These are phyloP conservation scores for Notolepis coatsorum DNA, from an alignment of 2,797 vertebrate species.

Conservation along the genomic window DNA sequence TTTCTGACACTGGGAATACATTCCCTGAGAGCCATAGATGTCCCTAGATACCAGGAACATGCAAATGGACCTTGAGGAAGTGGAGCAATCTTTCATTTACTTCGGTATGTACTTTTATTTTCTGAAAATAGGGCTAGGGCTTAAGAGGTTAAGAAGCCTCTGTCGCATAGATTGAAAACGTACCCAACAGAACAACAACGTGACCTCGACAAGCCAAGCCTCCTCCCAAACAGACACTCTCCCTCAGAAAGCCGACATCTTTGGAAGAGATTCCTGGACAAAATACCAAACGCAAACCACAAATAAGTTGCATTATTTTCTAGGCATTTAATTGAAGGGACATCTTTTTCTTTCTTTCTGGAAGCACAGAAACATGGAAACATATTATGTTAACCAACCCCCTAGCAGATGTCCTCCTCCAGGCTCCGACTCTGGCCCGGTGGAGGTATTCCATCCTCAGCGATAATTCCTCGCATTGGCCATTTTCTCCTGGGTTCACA, in stretches of 20 bases:
- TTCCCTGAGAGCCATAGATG: no score
- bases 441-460: constrained; percentile 46
- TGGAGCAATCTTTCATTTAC: no score
- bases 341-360: constrained; percentile 55
- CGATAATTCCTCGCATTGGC: constrained; percentile 44
- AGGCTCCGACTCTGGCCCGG: constrained; percentile 59
- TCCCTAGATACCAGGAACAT: no score
- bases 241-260: neutral
- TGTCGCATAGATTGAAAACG: no score
- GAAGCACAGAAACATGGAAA: constrained; percentile 59
- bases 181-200: neutral
- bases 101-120: no score
- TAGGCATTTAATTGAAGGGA: constrained; percentile 62
- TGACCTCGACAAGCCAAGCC: neutral
- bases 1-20: no score
- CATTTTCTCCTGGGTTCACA: constrained; percentile 26
- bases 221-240: neutral
- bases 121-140: no score
- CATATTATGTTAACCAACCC: constrained; percentile 76
- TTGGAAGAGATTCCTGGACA: constrained; percentile 1
- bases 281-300: neutral
- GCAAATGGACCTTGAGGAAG: no score
- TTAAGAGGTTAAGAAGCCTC: no score
- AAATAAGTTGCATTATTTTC: constrained; percentile 47
- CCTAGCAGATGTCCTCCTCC: constrained; percentile 77